Conservation (phyloP, 2,797 vertebrate species). For the Vireo griseus region DNA sequence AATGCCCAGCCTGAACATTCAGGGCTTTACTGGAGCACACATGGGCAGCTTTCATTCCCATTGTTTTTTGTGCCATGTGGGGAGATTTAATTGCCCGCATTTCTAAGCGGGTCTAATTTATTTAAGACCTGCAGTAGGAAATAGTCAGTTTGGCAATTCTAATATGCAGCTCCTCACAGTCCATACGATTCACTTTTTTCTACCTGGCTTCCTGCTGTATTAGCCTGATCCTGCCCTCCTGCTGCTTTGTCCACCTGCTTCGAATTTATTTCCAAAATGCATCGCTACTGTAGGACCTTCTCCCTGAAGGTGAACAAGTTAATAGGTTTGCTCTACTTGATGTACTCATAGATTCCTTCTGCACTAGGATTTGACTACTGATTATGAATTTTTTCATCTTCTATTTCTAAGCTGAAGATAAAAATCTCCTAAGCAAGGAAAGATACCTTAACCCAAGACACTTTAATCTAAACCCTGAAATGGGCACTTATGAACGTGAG, state of each 20-base stretch:
- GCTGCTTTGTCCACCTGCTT: constrained; percentile 74
- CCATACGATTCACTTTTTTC: constrained; percentile 38
- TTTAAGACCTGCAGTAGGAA: constrained; percentile 45
- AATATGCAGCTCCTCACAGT: constrained; percentile 52
- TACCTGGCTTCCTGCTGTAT: constrained; percentile 58
- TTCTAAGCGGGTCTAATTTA: constrained; percentile 59
- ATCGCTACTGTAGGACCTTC: constrained; percentile 37
- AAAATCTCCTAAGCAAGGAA: constrained; percentile 1
- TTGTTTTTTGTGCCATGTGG: background rate
- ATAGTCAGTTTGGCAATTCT: constrained; percentile 59
- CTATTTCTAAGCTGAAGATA: constrained; percentile 43
- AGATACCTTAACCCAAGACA: background rate
- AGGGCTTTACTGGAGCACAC: background rate
- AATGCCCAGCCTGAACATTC: background rate
- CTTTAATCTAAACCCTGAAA: background rate
- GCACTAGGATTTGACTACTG: background rate
- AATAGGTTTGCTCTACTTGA: constrained; percentile 65
- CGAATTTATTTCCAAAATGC: constrained; percentile 68
- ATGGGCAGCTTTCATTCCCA: background rate
- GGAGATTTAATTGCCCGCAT: background rate
- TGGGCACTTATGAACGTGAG: background rate
- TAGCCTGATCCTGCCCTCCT: constrained; percentile 45
- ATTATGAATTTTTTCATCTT: background rate
- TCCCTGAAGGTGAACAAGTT: constrained; percentile 55
- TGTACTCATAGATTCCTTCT: constrained; percentile 40